Evolutionary conservation across 92 coral and sea anemone species (phyloP).

Genomic region (Zoanthus sansibaricus): DNA sequence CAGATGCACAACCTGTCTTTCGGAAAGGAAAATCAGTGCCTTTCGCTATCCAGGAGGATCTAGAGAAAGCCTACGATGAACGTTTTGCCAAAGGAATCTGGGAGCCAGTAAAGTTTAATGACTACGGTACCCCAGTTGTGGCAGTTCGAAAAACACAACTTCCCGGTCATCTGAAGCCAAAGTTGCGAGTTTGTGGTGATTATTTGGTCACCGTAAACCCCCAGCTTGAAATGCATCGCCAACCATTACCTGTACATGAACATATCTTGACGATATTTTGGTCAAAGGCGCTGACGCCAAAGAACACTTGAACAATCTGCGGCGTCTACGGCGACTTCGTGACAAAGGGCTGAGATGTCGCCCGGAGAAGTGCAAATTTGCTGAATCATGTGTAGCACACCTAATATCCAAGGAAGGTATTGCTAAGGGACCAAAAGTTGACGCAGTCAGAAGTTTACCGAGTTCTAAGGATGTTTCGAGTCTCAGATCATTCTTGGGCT

Average conservation of each 20-base stretch:
- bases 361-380: no score
- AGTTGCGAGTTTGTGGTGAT: no score
- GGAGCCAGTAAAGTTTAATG: constrained; percentile 21
- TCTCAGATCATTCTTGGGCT: constrained; percentile 15
- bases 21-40: neutral
- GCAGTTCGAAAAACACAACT: constrained; percentile 18
- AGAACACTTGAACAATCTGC: neutral
- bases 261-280: neutral
- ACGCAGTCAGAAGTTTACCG: no score
- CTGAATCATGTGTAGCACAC: neutral
- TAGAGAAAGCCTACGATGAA: constrained; percentile 7
- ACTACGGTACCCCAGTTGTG: neutral
- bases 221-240: neutral
- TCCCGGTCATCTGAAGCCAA: neutral
- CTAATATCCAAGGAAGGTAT: constrained; percentile 31
- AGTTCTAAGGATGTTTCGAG: no score
- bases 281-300: no score
- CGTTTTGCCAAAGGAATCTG: constrained; percentile 19
- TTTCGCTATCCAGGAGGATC: constrained; percentile 18
- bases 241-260: no score
- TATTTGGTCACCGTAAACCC: no score
- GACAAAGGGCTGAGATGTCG: constrained; percentile 19
- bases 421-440: constrained; percentile 39
- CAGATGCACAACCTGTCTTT: no score
- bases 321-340: neutral